Conservation (phyloP, 2,888 invertebrate genomes). For the Euplexia lucipara region DNA sequence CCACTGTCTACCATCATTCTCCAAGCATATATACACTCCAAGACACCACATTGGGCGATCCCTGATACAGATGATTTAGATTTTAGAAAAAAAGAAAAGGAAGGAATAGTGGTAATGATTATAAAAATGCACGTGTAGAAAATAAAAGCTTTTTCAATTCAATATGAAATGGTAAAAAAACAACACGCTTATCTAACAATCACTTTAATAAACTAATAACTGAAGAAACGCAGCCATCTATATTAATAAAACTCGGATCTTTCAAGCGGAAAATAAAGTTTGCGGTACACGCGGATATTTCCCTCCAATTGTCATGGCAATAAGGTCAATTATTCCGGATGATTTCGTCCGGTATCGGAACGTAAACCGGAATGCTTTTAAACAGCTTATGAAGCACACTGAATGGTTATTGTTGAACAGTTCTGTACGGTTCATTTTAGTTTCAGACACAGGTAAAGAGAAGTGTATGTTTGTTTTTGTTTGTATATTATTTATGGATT, state of each 20-base stretch:
- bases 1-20: too few relatives aligned
- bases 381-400: constrained; percentile 38
- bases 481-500: not conserved
- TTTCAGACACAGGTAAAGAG: not conserved
- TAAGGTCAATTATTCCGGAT: constrained; percentile 71
- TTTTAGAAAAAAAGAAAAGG: too few relatives aligned
- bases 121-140: too few relatives aligned
- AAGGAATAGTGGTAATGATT: too few relatives aligned
- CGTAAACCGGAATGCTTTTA: constrained; percentile 55
- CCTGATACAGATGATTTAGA: too few relatives aligned
- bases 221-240: not conserved
- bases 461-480: not conserved
- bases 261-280: constrained; percentile 41
- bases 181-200: not conserved
- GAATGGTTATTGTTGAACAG: constrained; percentile 42
- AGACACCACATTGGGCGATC: too few relatives aligned
- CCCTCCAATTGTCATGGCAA: constrained; percentile 67
- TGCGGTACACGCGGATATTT: constrained; percentile 53
- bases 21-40: too few relatives aligned
- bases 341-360: constrained; percentile 62
- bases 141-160: too few relatives aligned
- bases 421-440: constrained; percentile 9
- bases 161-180: too few relatives aligned
- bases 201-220: not conserved
- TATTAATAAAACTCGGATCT: constrained; percentile 2